phyloP scores from a whole-genome alignment of 2,888 invertebrate genomes.

The Entomobrya proxima region DNA sequence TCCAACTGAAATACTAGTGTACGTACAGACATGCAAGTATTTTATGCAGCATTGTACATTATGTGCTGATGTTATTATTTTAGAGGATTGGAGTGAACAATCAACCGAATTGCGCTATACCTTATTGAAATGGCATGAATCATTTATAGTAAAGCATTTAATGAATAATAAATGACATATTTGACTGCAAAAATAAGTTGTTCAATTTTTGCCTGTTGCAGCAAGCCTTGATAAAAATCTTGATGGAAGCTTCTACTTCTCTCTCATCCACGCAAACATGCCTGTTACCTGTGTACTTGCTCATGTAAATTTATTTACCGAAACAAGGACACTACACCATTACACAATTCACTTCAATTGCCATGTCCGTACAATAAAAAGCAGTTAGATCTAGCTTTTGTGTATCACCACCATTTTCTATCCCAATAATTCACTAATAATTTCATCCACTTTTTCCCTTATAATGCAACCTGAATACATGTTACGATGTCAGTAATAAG shows the following conservation, averaged over 20 bases:
- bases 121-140: constrained; percentile 26
- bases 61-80: not conserved
- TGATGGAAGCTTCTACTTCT: constrained; percentile 2
- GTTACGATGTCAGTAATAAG: constrained; percentile 2
- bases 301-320: not conserved
- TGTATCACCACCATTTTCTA: not conserved
- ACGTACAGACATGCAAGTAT: not conserved
- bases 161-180: constrained; percentile 62
- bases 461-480: constrained; percentile 1
- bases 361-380: not conserved
- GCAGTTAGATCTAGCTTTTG: not conserved
- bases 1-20: not conserved
- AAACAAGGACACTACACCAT: constrained; percentile 49
- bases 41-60: too few relatives aligned
- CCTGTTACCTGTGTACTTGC: not conserved
- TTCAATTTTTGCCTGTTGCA: constrained; percentile 54
- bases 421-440: constrained; percentile 15
- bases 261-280: not conserved
- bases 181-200: constrained; percentile 61
- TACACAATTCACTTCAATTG: constrained; percentile 41
- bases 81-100: constrained; percentile 8
- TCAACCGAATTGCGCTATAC: constrained; percentile 34
- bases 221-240: constrained; percentile 11
- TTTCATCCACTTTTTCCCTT: constrained; percentile 17
- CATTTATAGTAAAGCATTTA: constrained; percentile 57